Base-by-base conservation (phyloP, 2,888 invertebrate species). In the Drosophila robusta region DNA sequence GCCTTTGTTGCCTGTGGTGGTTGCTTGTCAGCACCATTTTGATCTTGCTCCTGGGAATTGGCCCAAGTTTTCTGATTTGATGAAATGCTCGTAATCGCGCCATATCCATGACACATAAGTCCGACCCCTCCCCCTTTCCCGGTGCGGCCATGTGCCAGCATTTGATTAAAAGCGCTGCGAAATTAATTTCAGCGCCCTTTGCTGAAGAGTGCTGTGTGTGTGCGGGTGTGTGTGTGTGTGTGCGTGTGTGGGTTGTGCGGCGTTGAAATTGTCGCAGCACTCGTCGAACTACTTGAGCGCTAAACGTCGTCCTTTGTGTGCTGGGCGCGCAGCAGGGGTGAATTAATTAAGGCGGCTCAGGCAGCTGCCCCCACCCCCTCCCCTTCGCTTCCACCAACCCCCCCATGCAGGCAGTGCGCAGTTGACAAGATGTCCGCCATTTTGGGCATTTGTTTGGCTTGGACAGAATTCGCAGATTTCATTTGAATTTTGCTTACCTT, bases 161-260 rank as follows among this genome's bases (percentile, higher is more conserved):
- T 90, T 90, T 90, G 88, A 90, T 90, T 90, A 90, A 89, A 89
- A 89, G 87, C 79, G 87, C 76, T 79, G 81, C 66, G 60, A 83
- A 87, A 89, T 87, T 89, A 89, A 82, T 82, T 83, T 86, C 80
- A 49, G 62, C 47, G 24, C 68, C 29, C 47, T 4, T 44, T 22
- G 34, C 4, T 2, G 9, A 29, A 29, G 12, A 8, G 34, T 1
- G 3, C 5, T 36, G 26, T 49, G 34, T 22, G 44, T 11, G 32
- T 34, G 16, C 22, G 34, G 29, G 32, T 26, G 18, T 2, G 34
- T 29, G 41, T 45, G 24, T 18, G 47, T 36, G 51, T 42, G 32
- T 47, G 58, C 39, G 39, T 34, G 29, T 42, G 42, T 52, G 56
- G 47, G 70, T 72, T 72, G 69, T 74, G 74, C 70, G 76, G 62